A percentile compares a stretch with the other conserved stretches of the same genome.
phyloP scores from a whole-genome alignment of 37 sponge, comb jelly and placozoan species.

The Halisarca cf. caerulea region DNA sequence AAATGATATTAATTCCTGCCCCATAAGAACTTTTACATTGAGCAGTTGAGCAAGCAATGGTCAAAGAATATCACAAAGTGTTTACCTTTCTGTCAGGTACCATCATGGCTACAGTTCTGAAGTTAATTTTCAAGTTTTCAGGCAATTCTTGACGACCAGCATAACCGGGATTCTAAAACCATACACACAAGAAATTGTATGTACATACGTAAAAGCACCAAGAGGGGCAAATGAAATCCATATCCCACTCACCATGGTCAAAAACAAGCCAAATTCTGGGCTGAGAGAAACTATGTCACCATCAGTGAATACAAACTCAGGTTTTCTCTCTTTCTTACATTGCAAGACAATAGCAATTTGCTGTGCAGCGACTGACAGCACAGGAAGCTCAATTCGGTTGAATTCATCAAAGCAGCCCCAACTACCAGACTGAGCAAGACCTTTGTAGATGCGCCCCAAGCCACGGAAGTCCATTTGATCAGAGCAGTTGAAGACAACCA shows the following conservation, averaged over 20 bases:
- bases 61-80: not conserved
- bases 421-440: conserved; percentile 97
- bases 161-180: conserved; percentile 92
- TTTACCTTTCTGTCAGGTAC: conserved; percentile 95
- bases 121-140: conserved; percentile 97
- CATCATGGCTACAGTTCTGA: conserved; percentile 99
- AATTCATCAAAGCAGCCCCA: conserved; percentile 99
- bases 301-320: conserved; percentile 95
- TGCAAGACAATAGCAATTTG: conserved; percentile 94
- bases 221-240: too few species aligned
- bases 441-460: conserved; percentile 97
- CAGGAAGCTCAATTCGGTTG: conserved; percentile 98
- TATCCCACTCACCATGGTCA: conserved; percentile 85
- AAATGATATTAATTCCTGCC: too few species aligned
- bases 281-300: conserved; percentile 92
- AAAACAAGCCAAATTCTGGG: conserved; percentile 98
- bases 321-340: conserved; percentile 97
- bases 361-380: conserved; percentile 98
- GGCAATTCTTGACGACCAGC: conserved; percentile 98
- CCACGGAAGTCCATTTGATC: conserved; percentile 99
- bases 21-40: too few species aligned
- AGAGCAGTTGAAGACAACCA: conserved; percentile 99
- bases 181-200: too few species aligned
- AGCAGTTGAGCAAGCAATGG: too few species aligned
- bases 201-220: not conserved